A percentile compares a stretch with the other conserved stretches of the same genome.
These are phyloP conservation scores for Thymelicus acteon DNA, from an alignment of 2,888 invertebrate species.

Conservation along the genomic window DNA sequence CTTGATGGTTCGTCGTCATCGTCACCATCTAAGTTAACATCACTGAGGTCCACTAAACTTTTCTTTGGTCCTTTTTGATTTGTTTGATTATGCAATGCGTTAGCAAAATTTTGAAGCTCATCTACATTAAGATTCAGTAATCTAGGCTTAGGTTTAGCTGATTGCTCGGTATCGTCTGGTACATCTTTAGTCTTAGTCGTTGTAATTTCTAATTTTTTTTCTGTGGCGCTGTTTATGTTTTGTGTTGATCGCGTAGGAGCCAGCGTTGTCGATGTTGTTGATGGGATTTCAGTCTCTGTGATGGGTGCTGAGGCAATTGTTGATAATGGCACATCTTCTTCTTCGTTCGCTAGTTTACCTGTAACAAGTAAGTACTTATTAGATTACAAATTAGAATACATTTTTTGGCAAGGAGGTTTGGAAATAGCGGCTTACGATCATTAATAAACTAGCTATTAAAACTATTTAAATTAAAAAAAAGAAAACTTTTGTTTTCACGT, in stretches of 20 bases:
- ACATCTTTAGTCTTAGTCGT: conserved; percentile 48
- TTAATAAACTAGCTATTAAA: no score
- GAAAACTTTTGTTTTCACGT: no score
- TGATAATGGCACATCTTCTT: conserved; percentile 56
- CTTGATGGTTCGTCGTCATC: conserved; percentile 79
- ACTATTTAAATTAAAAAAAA: no score
- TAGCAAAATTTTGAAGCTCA: conserved; percentile 74
- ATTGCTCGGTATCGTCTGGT: conserved; percentile 50
- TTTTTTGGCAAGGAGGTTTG: no score
- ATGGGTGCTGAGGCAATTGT: conserved; percentile 41
- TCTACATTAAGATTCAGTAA: conserved; percentile 74
- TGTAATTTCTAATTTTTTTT: conserved; percentile 49
- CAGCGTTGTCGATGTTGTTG: conserved; percentile 42
- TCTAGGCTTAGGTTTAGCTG: conserved; percentile 63
- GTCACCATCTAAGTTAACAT: conserved; percentile 89
- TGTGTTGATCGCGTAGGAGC: conserved; percentile 49
- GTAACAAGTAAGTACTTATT: conserved; percentile 44
- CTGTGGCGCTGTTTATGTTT: conserved; percentile 45
- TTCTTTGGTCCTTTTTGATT: conserved; percentile 58
- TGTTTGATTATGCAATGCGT: conserved; percentile 71
- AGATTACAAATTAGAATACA: neutral
- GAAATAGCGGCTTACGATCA: no score
- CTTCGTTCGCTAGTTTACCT: conserved; percentile 72
- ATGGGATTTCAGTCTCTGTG: conserved; percentile 41
- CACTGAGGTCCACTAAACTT: conserved; percentile 87